These are phyloP conservation scores for Ochlodes sylvanus DNA, from an alignment of 2,888 invertebrate genomes.

Conservation along the genomic window DNA sequence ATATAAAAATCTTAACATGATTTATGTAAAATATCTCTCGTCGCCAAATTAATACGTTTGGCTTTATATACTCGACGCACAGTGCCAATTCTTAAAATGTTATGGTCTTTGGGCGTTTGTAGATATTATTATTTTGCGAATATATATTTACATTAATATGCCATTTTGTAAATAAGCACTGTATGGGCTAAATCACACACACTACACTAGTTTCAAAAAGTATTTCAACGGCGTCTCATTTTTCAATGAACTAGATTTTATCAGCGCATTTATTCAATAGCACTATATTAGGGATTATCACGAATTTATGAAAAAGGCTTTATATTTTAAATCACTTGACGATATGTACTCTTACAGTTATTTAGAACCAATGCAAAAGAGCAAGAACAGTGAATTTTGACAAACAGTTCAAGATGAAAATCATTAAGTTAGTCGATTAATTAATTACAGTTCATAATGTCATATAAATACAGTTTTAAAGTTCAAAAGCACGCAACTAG, in stretches of 20 bases:
- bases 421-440: too few relatives aligned
- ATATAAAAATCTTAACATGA: slow-evolving; percentile 31
- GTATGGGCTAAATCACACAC: neutral
- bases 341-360: slow-evolving; percentile 10
- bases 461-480: too few relatives aligned
- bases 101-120: neutral
- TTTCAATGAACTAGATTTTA: neutral
- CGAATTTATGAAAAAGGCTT: slow-evolving; percentile 1
- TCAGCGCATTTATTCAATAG: neutral
- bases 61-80: neutral
- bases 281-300: neutral
- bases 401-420: neutral
- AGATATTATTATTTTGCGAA: neutral
- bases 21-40: slow-evolving; percentile 23
- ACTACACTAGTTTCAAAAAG: neutral
- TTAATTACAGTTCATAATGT: too few relatives aligned
- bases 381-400: neutral
- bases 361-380: neutral
- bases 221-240: neutral
- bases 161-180: neutral
- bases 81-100: neutral
- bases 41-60: slow-evolving; percentile 2
- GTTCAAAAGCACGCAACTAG: too few relatives aligned
- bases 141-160: neutral
- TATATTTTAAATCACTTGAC: slow-evolving; percentile 8